Percentiles rank a stretch among this genome's conserved stretches.
Conservation (phyloP, 2,797 vertebrate species). For the Bucorvus abyssinicus region DNA sequence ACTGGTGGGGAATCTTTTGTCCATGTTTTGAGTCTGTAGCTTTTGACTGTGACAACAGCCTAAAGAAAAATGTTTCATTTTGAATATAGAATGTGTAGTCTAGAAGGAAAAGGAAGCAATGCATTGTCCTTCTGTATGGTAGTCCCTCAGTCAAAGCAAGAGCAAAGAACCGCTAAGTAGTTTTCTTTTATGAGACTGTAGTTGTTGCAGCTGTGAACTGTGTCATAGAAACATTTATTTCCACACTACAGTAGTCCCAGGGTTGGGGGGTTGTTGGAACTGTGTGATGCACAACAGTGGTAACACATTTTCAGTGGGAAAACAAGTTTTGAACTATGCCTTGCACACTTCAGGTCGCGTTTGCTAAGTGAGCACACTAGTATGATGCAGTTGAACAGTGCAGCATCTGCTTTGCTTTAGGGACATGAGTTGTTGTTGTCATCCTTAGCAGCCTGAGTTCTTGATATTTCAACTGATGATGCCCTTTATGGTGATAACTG, state of each 20-base stretch:
- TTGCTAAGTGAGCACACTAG: background rate
- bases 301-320: background rate
- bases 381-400: background rate
- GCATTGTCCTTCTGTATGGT: background rate
- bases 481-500: background rate
- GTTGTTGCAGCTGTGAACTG: background rate
- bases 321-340: background rate
- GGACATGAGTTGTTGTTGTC: background rate
- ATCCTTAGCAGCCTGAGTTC: background rate
- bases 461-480: background rate
- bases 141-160: background rate
- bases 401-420: background rate
- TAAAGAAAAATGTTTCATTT: background rate
- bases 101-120: background rate
- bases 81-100: background rate
- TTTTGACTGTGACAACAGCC: background rate
- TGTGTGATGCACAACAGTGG: background rate
- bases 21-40: background rate
- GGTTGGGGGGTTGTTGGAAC: background rate
- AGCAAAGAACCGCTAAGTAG: background rate
- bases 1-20: background rate
- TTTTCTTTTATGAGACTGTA: background rate
- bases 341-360: background rate
- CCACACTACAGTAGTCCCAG: background rate
- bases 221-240: background rate